Evolutionary conservation across 2,797 vertebrate genomes (phyloP).

Genomic region (Brachyrhaphis roseni): DNA sequence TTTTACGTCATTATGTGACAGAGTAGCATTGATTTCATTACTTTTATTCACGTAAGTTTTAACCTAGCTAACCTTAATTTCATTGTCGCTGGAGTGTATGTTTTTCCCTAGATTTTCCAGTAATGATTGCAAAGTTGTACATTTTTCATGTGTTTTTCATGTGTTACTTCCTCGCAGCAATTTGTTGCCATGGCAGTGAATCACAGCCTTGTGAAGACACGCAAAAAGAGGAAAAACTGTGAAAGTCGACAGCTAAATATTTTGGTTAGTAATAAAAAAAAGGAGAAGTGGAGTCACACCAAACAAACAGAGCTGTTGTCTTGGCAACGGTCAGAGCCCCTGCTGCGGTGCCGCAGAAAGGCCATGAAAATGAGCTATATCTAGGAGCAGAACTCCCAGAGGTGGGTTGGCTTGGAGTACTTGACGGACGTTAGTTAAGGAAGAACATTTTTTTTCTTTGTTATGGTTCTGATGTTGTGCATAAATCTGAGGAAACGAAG

Average conservation of each 20-base stretch:
- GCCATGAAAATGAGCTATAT: conserved; percentile 44
- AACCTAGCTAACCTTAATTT: background rate
- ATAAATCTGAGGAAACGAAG: conserved; percentile 53
- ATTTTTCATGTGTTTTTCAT: conserved; percentile 12
- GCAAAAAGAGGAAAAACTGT: conserved; percentile 43
- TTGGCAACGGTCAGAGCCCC: conserved; percentile 50
- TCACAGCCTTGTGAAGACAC: conserved; percentile 16
- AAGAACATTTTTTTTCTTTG: conserved; percentile 29
- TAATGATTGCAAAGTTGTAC: conserved; percentile 3
- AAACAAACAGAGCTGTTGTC: conserved; percentile 75
- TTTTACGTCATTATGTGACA: background rate
- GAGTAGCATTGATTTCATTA: background rate
- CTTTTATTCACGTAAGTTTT: background rate
- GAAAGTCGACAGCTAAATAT: conserved; percentile 65
- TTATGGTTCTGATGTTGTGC: conserved; percentile 48
- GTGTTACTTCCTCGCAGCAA: background rate
- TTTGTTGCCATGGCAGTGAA: conserved; percentile 25
- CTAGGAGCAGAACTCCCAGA: conserved; percentile 18
- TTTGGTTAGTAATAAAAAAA: conserved; percentile 60
- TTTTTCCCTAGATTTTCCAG: background rate
- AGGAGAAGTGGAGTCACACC: conserved; percentile 48
- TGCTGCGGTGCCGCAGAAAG: conserved; percentile 44
- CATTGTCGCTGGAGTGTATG: background rate
- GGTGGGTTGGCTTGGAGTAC: conserved; percentile 20
- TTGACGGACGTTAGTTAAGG: conserved; percentile 24